These are phyloP conservation scores for Benitochromis conjunctus DNA, from an alignment of 2,113 vertebrate genomes.

Conservation along the genomic window DNA sequence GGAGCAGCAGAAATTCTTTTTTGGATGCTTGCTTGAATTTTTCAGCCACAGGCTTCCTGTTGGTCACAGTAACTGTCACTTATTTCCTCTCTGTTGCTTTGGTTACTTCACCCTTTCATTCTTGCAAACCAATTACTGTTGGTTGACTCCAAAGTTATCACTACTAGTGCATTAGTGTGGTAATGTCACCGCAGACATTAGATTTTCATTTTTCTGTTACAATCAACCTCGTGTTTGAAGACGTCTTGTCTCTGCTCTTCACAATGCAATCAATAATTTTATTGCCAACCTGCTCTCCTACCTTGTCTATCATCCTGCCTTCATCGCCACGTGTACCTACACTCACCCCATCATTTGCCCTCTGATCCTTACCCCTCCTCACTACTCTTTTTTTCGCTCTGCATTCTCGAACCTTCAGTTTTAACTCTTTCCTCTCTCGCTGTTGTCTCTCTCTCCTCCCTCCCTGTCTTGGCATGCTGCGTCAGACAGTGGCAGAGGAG, in stretches of 20 bases:
- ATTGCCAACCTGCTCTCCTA: not conserved
- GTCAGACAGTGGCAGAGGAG: constrained; percentile 76
- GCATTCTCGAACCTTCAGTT: not conserved
- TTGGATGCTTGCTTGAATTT: not conserved
- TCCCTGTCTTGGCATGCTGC: constrained; percentile 31
- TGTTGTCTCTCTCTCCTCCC: not conserved
- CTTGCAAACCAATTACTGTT: not conserved
- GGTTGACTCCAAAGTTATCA: not conserved
- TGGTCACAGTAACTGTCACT: not conserved
- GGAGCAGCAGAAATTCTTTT: not conserved
- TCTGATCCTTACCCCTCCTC: not conserved
- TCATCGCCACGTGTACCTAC: not conserved
- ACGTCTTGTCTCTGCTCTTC: not conserved
- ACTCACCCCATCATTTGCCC: not conserved
- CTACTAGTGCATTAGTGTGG: not conserved
- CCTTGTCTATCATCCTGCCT: not conserved
- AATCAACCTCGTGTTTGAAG: not conserved
- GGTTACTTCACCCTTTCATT: not conserved
- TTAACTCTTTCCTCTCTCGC: not conserved
- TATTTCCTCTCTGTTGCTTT: not conserved
- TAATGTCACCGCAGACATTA: not conserved
- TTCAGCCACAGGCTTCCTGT: not conserved
- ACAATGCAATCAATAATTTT: not conserved
- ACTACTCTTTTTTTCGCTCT: not conserved
- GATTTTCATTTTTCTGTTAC: not conserved